Evolutionary conservation across 1,140 invertebrate genomes (phyloP).

Genomic region (Zaprionus vittiger): DNA sequence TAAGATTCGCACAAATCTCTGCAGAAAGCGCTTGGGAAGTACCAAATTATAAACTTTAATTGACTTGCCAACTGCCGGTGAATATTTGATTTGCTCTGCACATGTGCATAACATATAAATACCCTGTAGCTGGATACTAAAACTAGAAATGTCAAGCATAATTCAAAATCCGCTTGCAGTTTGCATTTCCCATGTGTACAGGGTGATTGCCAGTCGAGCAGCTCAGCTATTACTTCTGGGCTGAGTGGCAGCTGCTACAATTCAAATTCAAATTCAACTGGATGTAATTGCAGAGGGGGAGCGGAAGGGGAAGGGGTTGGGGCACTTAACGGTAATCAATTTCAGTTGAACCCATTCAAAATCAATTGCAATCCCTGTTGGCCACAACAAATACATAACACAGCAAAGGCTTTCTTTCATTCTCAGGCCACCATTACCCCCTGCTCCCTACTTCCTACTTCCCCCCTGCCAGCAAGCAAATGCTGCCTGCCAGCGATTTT

Average conservation of each 20-base stretch:
- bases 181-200: no score
- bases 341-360: conserved; percentile 7
- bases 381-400: conserved; percentile 6
- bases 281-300: no score
- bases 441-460: neutral
- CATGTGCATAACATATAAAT: neutral
- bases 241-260: no score
- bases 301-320: no score
- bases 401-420: conserved; percentile 1
- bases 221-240: no score
- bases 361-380: conserved; percentile 18
- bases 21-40: conserved; percentile 26
- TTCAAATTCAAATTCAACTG: neutral
- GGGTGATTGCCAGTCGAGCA: neutral
- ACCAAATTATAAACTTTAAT: conserved; percentile 55
- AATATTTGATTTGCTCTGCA: conserved; percentile 1
- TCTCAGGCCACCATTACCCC: neutral
- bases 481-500: neutral
- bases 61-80: conserved; percentile 34
- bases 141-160: neutral
- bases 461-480: no score
- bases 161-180: no score
- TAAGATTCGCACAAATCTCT: conserved; percentile 7
- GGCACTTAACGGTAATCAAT: neutral
- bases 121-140: neutral